phyloP scores from a whole-genome alignment of 1,140 invertebrate genomes.

The Apis florea region DNA sequence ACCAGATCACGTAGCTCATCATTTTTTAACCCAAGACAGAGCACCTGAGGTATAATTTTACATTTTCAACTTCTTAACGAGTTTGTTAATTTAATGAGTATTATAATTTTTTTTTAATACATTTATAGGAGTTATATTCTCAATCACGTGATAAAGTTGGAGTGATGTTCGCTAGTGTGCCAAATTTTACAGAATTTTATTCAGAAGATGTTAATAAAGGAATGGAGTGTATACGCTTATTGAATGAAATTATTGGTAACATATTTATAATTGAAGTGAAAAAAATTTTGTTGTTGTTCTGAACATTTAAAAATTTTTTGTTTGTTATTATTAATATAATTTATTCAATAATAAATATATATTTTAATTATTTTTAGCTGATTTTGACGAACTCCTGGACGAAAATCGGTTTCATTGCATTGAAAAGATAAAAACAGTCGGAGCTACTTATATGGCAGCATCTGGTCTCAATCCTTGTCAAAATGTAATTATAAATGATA shows the following conservation, averaged over 20 bases:
- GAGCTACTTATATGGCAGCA: conserved; percentile 98
- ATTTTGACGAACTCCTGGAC: conserved; percentile 95
- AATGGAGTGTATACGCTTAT: conserved; percentile 96
- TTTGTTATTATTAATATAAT: background rate
- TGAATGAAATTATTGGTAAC: conserved; percentile 98
- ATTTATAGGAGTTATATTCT: conserved; percentile 93
- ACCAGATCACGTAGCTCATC: conserved; percentile 96
- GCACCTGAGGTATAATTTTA: conserved; percentile 83
- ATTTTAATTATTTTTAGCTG: conserved; percentile 81
- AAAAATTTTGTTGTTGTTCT: background rate
- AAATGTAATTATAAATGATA: conserved; percentile 79
- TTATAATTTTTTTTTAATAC: background rate
- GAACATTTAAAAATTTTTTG: background rate
- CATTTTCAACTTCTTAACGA: background rate
- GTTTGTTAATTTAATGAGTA: background rate
- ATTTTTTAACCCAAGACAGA: conserved; percentile 91
- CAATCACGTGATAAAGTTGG: conserved; percentile 95
- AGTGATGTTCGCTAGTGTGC: conserved; percentile 98
- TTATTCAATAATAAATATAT: background rate
- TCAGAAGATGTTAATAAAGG: conserved; percentile 98
- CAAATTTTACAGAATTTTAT: conserved; percentile 99
- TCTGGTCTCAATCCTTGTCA: conserved; percentile 94
- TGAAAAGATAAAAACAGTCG: conserved; percentile 99
- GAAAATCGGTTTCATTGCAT: conserved; percentile 94
- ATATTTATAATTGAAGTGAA: background rate